Evolutionary conservation across 2,888 invertebrate genomes (phyloP).

Genomic region (Drosophila bunnanda): DNA sequence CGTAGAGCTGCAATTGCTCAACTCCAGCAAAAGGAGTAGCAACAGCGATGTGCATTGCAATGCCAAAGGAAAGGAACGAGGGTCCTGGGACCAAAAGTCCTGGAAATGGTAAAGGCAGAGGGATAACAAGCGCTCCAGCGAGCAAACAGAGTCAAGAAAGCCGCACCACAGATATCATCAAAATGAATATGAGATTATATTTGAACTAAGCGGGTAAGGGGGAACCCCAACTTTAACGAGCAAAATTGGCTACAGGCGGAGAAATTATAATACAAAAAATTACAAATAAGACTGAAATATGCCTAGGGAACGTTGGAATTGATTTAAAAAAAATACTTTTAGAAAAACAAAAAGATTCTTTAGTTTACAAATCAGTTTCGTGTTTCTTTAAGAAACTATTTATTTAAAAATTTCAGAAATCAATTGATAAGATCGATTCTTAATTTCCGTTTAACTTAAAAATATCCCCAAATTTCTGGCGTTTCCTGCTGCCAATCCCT

Average conservation of each 20-base stretch:
- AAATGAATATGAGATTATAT: constrained; percentile 78
- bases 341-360: background rate
- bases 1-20: constrained; percentile 64
- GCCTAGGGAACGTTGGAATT: fast-evolving
- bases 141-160: constrained; percentile 68
- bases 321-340: background rate
- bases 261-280: background rate
- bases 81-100: constrained; percentile 15
- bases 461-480: no score
- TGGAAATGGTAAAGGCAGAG: background rate
- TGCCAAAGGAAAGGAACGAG: constrained; percentile 24
- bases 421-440: background rate
- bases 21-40: constrained; percentile 58
- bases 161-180: constrained; percentile 67
- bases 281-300: no score
- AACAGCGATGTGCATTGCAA: constrained; percentile 38
- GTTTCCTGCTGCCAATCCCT: no score
- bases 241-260: constrained; percentile 10
- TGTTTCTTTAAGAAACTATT: background rate
- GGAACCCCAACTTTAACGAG: constrained; percentile 5
- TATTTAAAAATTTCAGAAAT: background rate
- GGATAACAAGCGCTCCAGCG: constrained; percentile 33
- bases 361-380: background rate
- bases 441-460: no score
- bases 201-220: constrained; percentile 42